Conservation (phyloP, 1,140 invertebrate species). For the Drosophila nebulosa region DNA sequence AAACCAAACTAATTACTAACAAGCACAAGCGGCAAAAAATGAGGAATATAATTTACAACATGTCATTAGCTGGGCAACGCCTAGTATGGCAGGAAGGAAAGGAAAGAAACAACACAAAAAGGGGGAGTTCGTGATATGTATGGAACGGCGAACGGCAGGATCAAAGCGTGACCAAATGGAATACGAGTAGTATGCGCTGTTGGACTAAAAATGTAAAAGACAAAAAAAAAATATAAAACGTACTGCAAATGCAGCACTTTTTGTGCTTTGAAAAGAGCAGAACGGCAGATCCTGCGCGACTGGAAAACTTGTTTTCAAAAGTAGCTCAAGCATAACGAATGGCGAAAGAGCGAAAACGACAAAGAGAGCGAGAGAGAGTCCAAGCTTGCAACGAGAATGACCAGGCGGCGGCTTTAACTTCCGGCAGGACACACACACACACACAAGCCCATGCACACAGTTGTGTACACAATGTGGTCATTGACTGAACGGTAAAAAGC, state of each 20-base stretch:
- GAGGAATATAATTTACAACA: conserved; percentile 73
- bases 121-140: conserved; percentile 3
- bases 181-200: conserved; percentile 19
- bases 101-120: not conserved
- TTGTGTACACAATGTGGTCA: conserved; percentile 77
- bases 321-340: conserved; percentile 45
- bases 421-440: conserved; percentile 66
- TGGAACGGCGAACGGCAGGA: conserved; percentile 52
- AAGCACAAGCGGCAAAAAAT: conserved; percentile 12
- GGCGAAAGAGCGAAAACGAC: not conserved
- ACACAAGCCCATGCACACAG: conserved; percentile 28
- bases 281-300: conserved; percentile 41
- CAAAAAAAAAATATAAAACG: conserved; percentile 18
- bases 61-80: conserved; percentile 74
- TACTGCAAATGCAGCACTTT: conserved; percentile 40
- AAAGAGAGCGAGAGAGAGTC: conserved; percentile 3
- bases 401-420: conserved; percentile 71
- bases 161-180: conserved; percentile 68
- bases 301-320: conserved; percentile 67
- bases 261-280: not conserved
- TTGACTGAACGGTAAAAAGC: conserved; percentile 79
- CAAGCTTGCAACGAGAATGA: conserved; percentile 61
- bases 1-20: conserved; percentile 58
- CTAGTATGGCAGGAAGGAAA: conserved; percentile 24
- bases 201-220: conserved; percentile 14